Evolutionary conservation across 2,888 invertebrate genomes (phyloP), one percentile per base, ranked within the genome.

Genomic region (Archaeoteleia sp.): DNA sequence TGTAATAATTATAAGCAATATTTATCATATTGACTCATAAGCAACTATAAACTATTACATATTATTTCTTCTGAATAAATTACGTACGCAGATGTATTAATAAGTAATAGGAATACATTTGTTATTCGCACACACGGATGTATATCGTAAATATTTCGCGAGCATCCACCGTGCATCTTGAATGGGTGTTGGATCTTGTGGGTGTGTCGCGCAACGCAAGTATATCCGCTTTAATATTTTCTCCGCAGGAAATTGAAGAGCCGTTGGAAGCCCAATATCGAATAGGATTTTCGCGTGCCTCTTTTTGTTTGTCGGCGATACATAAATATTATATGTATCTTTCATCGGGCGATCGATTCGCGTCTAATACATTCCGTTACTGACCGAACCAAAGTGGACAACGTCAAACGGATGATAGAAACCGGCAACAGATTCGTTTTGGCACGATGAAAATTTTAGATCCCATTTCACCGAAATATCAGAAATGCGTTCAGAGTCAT

Each of bases 251-350:
- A 71, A 71, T 71, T 67, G 68, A 65, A 68, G 68, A 62, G 58
- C 58, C 66, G 51, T 37, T 57, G 51, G 61, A 49, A 58, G 65
- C 58, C 46, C 65, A 49, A 58, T 55, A 58, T 66, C 65, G 37
- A 62, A 67, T 66, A 42, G 58, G 61, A 68, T 66, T 67, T 67
- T 66, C 60, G 61, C 48, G 27, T 58, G 12, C 37, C 45, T 61
- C 66, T 61, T 66, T 70, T 70, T 66, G 62, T 66, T 70, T 58
- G 49, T 58, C 53, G 55, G 49, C 37, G 55, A 65, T 69, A 61
- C 57, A 69, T 69, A 69, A 70, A 70, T 70, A 70, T 62, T 66
- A 70, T 70, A 70, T 62, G 66, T 70, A 70, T 66, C 66, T 70
- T 62, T 62, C 66, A 30, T 61, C 61, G 54, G 14, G 39, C 65